Base-by-base conservation (phyloP, 2,888 invertebrate species). In the Ommatoiulus sabulosus region DNA sequence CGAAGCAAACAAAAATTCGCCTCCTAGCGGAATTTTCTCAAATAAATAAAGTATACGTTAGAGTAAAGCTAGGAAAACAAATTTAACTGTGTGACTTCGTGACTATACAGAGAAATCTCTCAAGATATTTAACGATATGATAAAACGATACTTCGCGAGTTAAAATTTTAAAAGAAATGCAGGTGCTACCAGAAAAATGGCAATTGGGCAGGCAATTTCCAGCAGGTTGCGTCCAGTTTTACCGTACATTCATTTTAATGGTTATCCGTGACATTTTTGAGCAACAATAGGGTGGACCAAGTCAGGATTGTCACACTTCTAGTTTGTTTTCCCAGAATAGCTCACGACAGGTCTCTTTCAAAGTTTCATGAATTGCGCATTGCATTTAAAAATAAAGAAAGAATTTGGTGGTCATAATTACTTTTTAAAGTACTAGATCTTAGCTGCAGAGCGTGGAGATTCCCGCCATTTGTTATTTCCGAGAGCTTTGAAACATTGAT, bases 241-340 rank as follows among this genome's bases (percentile, higher is more conserved):
- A 12, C 48, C 48, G 3, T 12, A 12, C 48, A 48, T 48, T 12
- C 6, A 48, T 48, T 48, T 48, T 48, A 8, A 63, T 63, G 24
- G 0, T 57, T 72, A n/a, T 24, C 20, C 8, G 8, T 72, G 72
- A 72, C 20, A 24, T 35, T 63, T 20, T 63, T 35, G 80, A 80
- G 35, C 12, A 80, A 80, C 3, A 2, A 12, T 1, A 80, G 35
- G 10, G 4, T 24, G 35, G 80, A 15, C 24, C 10, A 8, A 80
- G 80, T 80, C 80, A 80, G 80, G 80, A 35, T 80, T 80, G 35
- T 80, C 80, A 80, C 80, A 80, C 80, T 80, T 80, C n/a, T 4
- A 24, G 35, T 24, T 80, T 10, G 12, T 80, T 80, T 43, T 24
- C 80, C 57, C 10, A 8, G 24, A 8, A 63, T 80, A 80, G 35